A percentile compares a stretch with the other conserved stretches of the same genome.
phyloP scores from a whole-genome alignment of 2,888 invertebrate species.

The Clunio marinus region DNA sequence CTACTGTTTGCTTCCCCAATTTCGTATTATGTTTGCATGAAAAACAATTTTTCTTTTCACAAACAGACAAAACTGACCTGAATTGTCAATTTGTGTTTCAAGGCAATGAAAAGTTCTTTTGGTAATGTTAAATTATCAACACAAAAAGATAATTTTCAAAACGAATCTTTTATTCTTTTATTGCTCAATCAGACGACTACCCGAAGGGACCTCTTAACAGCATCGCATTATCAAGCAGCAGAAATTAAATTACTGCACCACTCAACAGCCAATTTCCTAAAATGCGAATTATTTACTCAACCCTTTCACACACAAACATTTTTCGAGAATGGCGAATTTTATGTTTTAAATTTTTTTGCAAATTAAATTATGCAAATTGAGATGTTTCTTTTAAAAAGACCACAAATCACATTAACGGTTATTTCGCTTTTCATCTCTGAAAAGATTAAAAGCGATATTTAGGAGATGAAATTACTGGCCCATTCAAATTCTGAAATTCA shows the following conservation, averaged over 20 bases:
- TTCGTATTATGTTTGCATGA: background rate
- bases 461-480: constrained; percentile 34
- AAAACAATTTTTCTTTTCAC: background rate
- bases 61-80: constrained; percentile 11
- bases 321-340: too few species aligned
- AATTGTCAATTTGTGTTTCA: too few species aligned
- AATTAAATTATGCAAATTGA: constrained; percentile 37
- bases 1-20: too few species aligned
- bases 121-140: too few species aligned
- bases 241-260: constrained; percentile 17
- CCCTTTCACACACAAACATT: constrained; percentile 2
- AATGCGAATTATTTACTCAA: background rate
- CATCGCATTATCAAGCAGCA: constrained; percentile 21
- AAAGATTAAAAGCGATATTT: constrained; percentile 36
- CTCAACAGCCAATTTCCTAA: constrained; percentile 14
- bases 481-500: constrained; percentile 20
- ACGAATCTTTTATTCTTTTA: constrained; percentile 11
- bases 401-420: constrained; percentile 36
- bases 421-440: background rate
- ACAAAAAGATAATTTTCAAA: constrained; percentile 4
- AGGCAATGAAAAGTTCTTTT: too few species aligned
- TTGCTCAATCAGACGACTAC: constrained; percentile 16
- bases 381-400: constrained; percentile 20
- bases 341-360: background rate
- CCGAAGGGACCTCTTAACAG: constrained; percentile 15